Evolutionary conservation across 2,888 invertebrate genomes (phyloP).

Genomic region (Atrina japonica): DNA sequence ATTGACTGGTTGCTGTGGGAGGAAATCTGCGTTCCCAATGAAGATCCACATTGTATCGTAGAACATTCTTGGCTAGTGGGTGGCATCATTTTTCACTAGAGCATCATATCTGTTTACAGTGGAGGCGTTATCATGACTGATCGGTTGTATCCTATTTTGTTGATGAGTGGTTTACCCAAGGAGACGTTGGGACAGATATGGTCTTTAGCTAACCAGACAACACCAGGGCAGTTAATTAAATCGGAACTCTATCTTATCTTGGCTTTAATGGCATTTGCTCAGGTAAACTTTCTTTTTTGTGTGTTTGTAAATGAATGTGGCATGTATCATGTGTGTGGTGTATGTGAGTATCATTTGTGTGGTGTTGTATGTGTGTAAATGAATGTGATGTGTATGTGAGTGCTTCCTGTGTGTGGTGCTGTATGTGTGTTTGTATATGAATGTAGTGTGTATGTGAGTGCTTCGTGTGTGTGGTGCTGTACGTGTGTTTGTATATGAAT

Average conservation of each 20-base stretch:
- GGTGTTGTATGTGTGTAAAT: neutral
- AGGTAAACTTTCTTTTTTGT: constrained; percentile 72
- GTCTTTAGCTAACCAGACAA: constrained; percentile 81
- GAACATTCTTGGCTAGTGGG: too few relatives aligned
- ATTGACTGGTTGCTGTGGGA: too few relatives aligned
- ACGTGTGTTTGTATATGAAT: too few relatives aligned
- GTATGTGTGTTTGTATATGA: too few relatives aligned
- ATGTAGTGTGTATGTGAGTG: too few relatives aligned
- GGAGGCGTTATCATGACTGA: constrained; percentile 77
- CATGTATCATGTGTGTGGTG: too few relatives aligned
- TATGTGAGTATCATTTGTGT: neutral
- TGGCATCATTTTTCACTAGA: too few relatives aligned
- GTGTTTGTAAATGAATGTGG: neutral
- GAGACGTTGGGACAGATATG: constrained; percentile 81
- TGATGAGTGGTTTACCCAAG: constrained; percentile 80
- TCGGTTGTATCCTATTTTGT: constrained; percentile 81
- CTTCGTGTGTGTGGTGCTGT: too few relatives aligned
- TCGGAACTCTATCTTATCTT: constrained; percentile 82
- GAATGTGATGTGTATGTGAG: neutral
- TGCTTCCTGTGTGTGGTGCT: too few relatives aligned
- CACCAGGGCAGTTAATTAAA: constrained; percentile 81
- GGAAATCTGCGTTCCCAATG: too few relatives aligned
- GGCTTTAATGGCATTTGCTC: constrained; percentile 82
- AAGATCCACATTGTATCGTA: too few relatives aligned
- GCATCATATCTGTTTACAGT: constrained; percentile 65